Evolutionary conservation across 2,888 invertebrate species (phyloP).

Genomic region (Lepeophtheirus nordmannii): DNA sequence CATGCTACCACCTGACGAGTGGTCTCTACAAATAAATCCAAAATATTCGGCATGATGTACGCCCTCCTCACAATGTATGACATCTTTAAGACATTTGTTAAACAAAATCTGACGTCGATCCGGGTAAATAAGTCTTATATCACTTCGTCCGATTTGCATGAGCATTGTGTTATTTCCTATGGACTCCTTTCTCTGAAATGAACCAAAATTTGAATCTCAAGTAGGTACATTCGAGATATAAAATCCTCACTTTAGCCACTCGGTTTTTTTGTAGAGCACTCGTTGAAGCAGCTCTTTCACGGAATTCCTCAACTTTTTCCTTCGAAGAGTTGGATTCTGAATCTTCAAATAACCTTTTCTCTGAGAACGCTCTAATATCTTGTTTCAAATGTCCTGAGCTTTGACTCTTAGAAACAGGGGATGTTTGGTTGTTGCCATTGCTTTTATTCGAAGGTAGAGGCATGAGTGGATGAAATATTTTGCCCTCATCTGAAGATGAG

Average conservation of each 20-base stretch:
- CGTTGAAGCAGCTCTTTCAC: neutral
- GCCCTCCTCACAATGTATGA: conserved; percentile 72
- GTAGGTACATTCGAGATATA: neutral
- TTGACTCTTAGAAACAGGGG: neutral
- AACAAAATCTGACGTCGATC: conserved; percentile 75
- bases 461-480: neutral
- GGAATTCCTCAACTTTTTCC: neutral
- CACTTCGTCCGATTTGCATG: conserved; percentile 65
- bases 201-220: neutral
- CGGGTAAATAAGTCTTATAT: conserved; percentile 74
- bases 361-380: neutral
- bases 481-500: neutral
- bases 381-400: neutral
- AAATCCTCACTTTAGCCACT: neutral
- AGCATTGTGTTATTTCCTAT: conserved; percentile 85
- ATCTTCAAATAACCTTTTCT: neutral
- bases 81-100: conserved; percentile 69
- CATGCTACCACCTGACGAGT: conserved; percentile 47
- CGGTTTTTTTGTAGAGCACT: neutral
- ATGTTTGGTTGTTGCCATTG: too few relatives aligned
- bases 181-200: conserved; percentile 27
- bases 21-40: conserved; percentile 78
- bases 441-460: neutral
- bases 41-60: conserved; percentile 63
- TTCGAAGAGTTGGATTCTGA: neutral